phyloP scores from a whole-genome alignment of 2,113 vertebrate genomes.

The Clinocottus analis region DNA sequence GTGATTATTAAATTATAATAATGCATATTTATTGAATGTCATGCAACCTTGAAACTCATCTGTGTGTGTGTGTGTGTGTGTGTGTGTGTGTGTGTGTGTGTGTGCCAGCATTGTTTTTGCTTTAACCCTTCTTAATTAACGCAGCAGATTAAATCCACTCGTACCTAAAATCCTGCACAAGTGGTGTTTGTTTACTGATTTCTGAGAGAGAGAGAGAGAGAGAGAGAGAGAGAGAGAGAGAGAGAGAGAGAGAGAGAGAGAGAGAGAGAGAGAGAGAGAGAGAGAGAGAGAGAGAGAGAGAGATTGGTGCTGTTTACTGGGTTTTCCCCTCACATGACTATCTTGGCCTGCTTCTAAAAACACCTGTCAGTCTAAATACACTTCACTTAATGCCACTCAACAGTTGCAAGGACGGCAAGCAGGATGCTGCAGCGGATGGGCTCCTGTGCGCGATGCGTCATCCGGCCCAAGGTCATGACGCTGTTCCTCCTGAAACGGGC shows the following conservation, averaged over 20 bases:
- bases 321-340: not conserved
- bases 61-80: constrained; percentile 8
- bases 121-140: constrained; percentile 22
- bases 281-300: too few relatives aligned
- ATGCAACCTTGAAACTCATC: constrained; percentile 10
- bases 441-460: constrained; percentile 55
- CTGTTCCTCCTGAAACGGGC: constrained; percentile 45
- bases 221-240: too few relatives aligned
- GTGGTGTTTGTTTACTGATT: not conserved
- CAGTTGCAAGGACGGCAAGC: constrained; percentile 29
- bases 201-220: too few relatives aligned
- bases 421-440: constrained; percentile 69
- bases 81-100: constrained; percentile 10
- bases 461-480: constrained; percentile 66
- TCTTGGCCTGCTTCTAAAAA: not conserved
- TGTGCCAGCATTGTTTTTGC: constrained; percentile 11
- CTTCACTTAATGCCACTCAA: constrained; percentile 1
- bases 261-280: too few relatives aligned
- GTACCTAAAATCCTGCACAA: not conserved
- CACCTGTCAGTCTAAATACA: not conserved
- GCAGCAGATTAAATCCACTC: constrained; percentile 43
- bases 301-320: too few relatives aligned
- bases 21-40: constrained; percentile 64
- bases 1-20: constrained; percentile 11
- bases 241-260: too few relatives aligned